Base-by-base conservation (phyloP, 2,113 vertebrate species). In the Apaloderma vittatum region DNA sequence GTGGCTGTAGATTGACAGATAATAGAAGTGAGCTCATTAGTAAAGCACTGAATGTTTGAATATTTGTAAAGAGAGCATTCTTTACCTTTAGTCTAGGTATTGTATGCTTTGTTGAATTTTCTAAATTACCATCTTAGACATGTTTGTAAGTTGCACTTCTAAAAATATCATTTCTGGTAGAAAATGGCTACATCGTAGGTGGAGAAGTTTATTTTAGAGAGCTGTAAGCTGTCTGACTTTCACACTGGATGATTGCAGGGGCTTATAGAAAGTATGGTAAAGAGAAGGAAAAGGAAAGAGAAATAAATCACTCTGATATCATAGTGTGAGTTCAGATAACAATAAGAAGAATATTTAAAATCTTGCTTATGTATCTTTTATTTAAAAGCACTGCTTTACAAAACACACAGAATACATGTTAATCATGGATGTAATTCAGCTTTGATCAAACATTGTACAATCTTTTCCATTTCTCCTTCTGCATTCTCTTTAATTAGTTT, bases 11-110 rank as follows among this genome's bases (percentile, higher is more conserved):
- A 59, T 86, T 97, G 94, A 90, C 70, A 90, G 95, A 95, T 94
- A 97, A 97, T 96, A 93, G 77, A 92, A 65, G 32, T 68, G 82
- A 96, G 76, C 84, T 97, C 90, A 97, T 97, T 94, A 97, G 62
- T 62, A 82, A 84, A 82, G 67, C 36, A 72, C 24, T 68, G 83
- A 94, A 87, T 62, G 19, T 67, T 93, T 86, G 90, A 90, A 90
- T 83, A 68, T 97, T 97, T 95, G 27, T 76, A 72, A 95, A 92
- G 61, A 68, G 29, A 96, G 3, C 13, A 58, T 71, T 85, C 93
- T 97, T 91, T 87, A 52, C 62, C 15, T 92, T 78, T 66, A 55
- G 45, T 65, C 43, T 8, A 18, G 37, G 26, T 89, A 17, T 72
- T 72, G 14, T 58, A 80, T 61, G 54, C 13, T 30, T 67, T 82